Base-by-base conservation (phyloP, 2,888 invertebrate species). In the Scelioninae gen. 1 region DNA sequence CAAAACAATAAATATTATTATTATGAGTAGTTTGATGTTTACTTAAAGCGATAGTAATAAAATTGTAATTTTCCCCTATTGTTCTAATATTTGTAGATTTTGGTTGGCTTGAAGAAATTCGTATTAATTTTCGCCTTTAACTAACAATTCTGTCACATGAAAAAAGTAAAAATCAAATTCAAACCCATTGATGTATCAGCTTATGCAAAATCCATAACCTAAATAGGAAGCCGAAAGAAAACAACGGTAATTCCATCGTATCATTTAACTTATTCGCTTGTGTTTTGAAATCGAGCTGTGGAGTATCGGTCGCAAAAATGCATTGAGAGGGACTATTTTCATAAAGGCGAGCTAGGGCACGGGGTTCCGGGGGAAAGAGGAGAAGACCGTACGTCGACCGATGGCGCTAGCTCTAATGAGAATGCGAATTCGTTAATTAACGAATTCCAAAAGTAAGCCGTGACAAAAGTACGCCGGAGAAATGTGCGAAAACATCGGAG, bases 351-450 rank as follows among this genome's bases (percentile, higher is more conserved):
- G 0, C 31, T n/a, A 15, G 68, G 38, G 47, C 47, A 11, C 15
- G 53, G 34, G 75, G 6, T 10, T 13, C 43, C 29, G 16, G 77
- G 31, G 45, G 3, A 38, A 45, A 10, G 13, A 16, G 47, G 16
- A 40, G 11, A 6, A 11, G 10, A 8, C 45, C 51, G 62, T 58
- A 47, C 66, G 72, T 31, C 53, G 56, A 49, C 62, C 77, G 63
- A 71, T 76, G 81, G 81, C 81, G 76, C 45, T 71, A 71, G 74
- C 77, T 78, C 78, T 78, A 82, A 82, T 82, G 82, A 82, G 82
- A 78, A 74, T 79, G 89, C 88, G 88, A 87, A 88, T 88, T 89
- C 88, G 90, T 90, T 91, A 91, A 91, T 91, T 91, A 91, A 91
- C 91, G 90, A 86, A 87, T 85, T 85, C 79, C 83, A 81, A 78